Percentiles rank a stretch among this genome's conserved stretches.
phyloP scores from a whole-genome alignment of 2,113 vertebrate species.

The Hippoglossus stenolepis region DNA sequence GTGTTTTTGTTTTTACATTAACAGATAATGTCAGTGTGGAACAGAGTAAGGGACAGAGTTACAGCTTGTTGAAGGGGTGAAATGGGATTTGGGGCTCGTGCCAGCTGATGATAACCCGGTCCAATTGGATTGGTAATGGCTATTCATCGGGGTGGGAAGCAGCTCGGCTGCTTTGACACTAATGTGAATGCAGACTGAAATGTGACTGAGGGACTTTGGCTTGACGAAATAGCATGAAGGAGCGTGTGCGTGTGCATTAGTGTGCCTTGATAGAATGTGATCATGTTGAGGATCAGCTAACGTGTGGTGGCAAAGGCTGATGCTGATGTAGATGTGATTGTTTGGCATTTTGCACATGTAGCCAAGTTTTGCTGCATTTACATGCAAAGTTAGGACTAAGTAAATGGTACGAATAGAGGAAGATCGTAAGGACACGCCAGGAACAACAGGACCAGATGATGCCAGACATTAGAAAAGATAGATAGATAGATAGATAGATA shows the following conservation, averaged over 20 bases:
- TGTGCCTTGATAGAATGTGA: not conserved
- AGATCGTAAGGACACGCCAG: too few species aligned
- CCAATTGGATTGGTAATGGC: conserved; percentile 89
- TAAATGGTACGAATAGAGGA: too few species aligned
- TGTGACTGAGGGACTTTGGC: conserved; percentile 64
- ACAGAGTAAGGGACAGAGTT: conserved; percentile 84
- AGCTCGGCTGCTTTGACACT: conserved; percentile 76
- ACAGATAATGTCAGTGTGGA: conserved; percentile 64
- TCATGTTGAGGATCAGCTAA: conserved; percentile 7
- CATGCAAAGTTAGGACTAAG: too few species aligned
- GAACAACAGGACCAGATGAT: too few species aligned
- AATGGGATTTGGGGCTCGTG: conserved; percentile 89
- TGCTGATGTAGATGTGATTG: not conserved
- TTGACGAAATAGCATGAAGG: conserved; percentile 43
- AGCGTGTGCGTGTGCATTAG: not conserved
- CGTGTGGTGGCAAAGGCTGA: not conserved
- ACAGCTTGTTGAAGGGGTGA: conserved; percentile 86
- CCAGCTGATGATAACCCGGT: conserved; percentile 86
- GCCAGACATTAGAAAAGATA: too few species aligned
- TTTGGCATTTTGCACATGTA: not conserved
- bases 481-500: too few species aligned
- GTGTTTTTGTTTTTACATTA: conserved; percentile 73
- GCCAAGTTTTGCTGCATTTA: too few species aligned
- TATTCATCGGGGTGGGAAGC: conserved; percentile 76
- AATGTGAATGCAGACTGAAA: conserved; percentile 78